Evolutionary conservation across 1,140 invertebrate species (phyloP).

Genomic region (Nephotettix cincticeps): DNA sequence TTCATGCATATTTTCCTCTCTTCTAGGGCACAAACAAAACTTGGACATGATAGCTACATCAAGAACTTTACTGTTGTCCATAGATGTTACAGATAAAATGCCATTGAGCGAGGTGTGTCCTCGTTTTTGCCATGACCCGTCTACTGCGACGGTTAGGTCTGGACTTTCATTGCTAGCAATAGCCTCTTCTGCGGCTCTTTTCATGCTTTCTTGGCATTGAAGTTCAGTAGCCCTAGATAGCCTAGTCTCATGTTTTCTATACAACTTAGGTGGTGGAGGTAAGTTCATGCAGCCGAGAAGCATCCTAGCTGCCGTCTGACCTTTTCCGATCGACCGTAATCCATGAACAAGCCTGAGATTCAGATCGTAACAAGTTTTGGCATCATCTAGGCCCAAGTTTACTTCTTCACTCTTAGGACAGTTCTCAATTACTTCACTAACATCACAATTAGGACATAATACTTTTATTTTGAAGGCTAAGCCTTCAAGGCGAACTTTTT

Average conservation of each 20-base stretch:
- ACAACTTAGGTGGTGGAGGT: neutral
- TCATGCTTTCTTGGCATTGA: neutral
- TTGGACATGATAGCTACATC: conserved; percentile 30
- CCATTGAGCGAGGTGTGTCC: conserved; percentile 20
- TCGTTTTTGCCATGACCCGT: neutral
- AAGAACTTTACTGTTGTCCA: conserved; percentile 26
- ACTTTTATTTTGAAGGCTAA: neutral
- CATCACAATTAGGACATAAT: neutral
- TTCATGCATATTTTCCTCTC: neutral
- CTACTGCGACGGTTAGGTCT: neutral
- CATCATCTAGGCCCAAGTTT: neutral
- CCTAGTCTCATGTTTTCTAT: neutral
- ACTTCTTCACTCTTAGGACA: neutral
- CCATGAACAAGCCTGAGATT: conserved; percentile 35
- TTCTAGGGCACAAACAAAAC: conserved; percentile 18
- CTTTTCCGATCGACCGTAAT: conserved; percentile 35
- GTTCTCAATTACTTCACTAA: neutral
- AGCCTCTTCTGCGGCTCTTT: neutral
- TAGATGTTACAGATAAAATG: conserved; percentile 25
- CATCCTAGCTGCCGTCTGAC: conserved; percentile 26
- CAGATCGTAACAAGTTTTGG: conserved; percentile 28
- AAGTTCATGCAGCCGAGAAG: conserved; percentile 33
- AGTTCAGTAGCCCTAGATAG: neutral
- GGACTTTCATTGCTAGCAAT: neutral
- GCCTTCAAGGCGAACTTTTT: neutral